Base-by-base conservation (phyloP, 2,113 vertebrate species). In the Columbina picui region DNA sequence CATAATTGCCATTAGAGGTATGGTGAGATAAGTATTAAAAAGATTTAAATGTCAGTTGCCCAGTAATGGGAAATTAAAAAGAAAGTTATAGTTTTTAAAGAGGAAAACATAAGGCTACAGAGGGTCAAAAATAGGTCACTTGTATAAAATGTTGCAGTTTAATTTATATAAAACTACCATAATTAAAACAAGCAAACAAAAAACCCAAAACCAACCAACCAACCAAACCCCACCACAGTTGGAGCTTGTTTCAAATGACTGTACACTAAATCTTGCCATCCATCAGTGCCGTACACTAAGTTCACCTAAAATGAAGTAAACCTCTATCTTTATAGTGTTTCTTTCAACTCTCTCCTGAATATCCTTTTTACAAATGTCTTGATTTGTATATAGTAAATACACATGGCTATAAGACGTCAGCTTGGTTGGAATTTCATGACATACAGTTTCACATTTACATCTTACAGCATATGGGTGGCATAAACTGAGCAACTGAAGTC, bases 121-220 rank as follows among this genome's bases (percentile, higher is more conserved):
- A 97, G 88, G 75, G 95, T 94, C 97, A 97, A 96, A 96, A 97
- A 87, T 93, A 96, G 96, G 81, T 95, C 96, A 97, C 96, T 97
- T 97, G 96, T 97, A 97, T 98, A 98, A 97, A 97, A 96, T 45
- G 0, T 89, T 98, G 93, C 97, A 97, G 97, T 97, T 96, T 98
- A 98, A 98, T 98, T 98, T 98, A 98, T 98, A 96, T 97, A 94
- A 96, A 97, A 96, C 95, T 96, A 96, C 96, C 95, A 91, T 97
- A 96, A 97, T 94, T 97, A 94, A 97, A 94, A 87, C 43, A 45
- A 97, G 39, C 43, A 80, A 52, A 80, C 43, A 95, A 86, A 75
- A 79, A 73, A 94, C 13, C 38, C 85, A 91, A 93, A 95, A 52
- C 80, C 43, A 45, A 19, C 43, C 43, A 45, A 45, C 17, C 18